Conservation (phyloP, 2,888 invertebrate species). For the Plebejus anna region DNA sequence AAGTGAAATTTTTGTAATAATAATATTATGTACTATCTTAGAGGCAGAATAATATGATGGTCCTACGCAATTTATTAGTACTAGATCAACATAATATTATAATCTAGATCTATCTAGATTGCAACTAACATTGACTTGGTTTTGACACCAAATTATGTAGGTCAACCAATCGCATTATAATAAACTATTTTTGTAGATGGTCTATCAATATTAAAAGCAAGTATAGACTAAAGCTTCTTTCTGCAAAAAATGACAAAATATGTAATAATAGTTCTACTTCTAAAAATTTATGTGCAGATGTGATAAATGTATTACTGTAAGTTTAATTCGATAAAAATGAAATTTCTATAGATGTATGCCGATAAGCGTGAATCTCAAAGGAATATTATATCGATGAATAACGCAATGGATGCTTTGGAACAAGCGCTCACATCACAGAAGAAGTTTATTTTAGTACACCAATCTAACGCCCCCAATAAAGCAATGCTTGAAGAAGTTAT, state of each 20-base stretch:
- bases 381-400: not conserved
- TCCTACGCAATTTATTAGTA: too few species aligned
- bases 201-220: not conserved
- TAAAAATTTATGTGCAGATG: not conserved
- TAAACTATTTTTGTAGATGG: too few species aligned
- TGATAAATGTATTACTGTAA: not conserved
- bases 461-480: not conserved
- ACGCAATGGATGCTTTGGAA: constrained; percentile 1
- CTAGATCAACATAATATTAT: too few species aligned
- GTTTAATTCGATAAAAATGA: not conserved
- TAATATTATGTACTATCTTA: too few species aligned
- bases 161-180: too few species aligned
- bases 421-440: not conserved
- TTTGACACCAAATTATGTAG: too few species aligned
- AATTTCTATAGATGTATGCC: not conserved
- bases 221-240: not conserved
- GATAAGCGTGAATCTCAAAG: not conserved
- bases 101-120: too few species aligned
- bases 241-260: not conserved
- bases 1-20: not conserved
- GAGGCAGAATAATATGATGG: too few species aligned
- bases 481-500: not conserved
- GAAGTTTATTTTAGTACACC: not conserved
- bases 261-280: not conserved
- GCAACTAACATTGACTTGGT: too few species aligned